Evolutionary conservation across 53 echinoderm and acorn worm species (phyloP).

Genomic region (Crossaster papposus): DNA sequence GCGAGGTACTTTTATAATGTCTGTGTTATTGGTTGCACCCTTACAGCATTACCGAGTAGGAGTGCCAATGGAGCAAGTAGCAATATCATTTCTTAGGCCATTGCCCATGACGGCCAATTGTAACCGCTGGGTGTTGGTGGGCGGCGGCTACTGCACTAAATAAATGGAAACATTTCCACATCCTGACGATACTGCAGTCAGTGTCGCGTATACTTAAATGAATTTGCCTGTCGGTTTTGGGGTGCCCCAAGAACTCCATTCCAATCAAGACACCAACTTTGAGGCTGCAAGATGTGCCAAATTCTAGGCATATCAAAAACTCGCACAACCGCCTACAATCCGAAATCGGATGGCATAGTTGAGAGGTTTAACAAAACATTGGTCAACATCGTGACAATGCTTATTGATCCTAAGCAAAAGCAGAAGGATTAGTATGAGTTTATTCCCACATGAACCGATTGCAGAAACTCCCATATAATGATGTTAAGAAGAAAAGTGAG

Average conservation of each 20-base stretch:
- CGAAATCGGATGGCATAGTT: slow-evolving; percentile 62
- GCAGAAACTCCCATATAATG: slow-evolving; percentile 59
- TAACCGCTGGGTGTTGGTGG: slow-evolving; percentile 52
- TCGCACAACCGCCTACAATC: slow-evolving; percentile 61
- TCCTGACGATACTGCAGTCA: slow-evolving; percentile 34
- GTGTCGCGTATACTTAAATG: slow-evolving; percentile 38
- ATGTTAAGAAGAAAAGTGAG: slow-evolving; percentile 60
- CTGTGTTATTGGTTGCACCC: no score
- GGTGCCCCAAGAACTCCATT: slow-evolving; percentile 42
- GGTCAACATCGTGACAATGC: slow-evolving; percentile 38
- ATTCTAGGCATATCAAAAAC: slow-evolving; percentile 55
- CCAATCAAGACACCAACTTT: slow-evolving; percentile 54
- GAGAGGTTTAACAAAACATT: slow-evolving; percentile 20
- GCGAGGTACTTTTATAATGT: background rate
- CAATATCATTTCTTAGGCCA: slow-evolving; percentile 45
- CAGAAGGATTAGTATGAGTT: slow-evolving; percentile 59
- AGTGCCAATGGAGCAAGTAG: slow-evolving; percentile 44
- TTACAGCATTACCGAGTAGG: slow-evolving; percentile 20
- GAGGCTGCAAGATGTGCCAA: slow-evolving; percentile 1
- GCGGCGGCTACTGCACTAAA: slow-evolving; percentile 62
- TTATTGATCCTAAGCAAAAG: slow-evolving; percentile 8
- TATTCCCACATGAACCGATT: slow-evolving; percentile 58
- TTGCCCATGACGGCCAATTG: slow-evolving; percentile 44
- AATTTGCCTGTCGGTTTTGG: slow-evolving; percentile 66
- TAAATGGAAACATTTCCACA: slow-evolving; percentile 31